These are phyloP conservation scores for Drosophila silvestris DNA, from an alignment of 2,888 invertebrate species.

Conservation along the genomic window DNA sequence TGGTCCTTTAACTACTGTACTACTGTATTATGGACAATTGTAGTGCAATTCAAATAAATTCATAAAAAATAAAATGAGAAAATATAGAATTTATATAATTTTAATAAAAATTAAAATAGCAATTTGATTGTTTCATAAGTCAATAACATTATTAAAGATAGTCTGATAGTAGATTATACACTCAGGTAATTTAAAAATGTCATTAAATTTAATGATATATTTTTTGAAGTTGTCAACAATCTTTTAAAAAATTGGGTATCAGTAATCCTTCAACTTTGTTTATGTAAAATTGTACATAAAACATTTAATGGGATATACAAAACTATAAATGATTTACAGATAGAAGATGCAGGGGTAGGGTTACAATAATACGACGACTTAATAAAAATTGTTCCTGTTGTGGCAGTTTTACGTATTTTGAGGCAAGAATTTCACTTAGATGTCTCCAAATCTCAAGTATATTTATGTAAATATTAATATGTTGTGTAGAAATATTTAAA, in stretches of 20 bases:
- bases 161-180: background rate
- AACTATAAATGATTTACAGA: slow-evolving; percentile 1
- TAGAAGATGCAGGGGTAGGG: background rate
- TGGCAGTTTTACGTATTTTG: slow-evolving; percentile 10
- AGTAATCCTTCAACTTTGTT: background rate
- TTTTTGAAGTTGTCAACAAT: background rate
- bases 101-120: background rate
- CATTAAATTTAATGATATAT: background rate
- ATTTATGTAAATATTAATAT: background rate
- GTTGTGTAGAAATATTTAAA: background rate
- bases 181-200: background rate
- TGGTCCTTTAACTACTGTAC: background rate
- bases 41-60: background rate
- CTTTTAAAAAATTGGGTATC: background rate
- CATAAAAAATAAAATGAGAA: background rate
- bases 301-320: background rate
- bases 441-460: background rate
- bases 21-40: background rate
- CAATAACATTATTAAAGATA: background rate
- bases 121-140: background rate
- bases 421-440: slow-evolving; percentile 25
- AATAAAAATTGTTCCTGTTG: background rate
- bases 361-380: slow-evolving; percentile 1
- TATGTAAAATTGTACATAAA: background rate
- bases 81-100: background rate